Evolutionary conservation across 2,888 invertebrate genomes (phyloP).

Genomic region (Cylindroiulus punctatus): DNA sequence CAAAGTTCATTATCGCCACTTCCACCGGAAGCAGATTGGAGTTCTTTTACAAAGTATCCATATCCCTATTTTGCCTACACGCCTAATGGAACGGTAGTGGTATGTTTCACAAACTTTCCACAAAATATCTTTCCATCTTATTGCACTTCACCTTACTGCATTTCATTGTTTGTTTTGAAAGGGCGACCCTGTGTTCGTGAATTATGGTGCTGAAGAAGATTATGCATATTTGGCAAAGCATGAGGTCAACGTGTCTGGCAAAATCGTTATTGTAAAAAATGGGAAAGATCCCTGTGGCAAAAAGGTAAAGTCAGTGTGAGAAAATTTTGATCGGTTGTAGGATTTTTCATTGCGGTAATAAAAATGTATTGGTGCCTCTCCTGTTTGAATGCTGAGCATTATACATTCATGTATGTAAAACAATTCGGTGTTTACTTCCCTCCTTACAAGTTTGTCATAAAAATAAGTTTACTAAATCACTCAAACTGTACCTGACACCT

Average conservation of each 20-base stretch:
- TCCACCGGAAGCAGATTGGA: neutral
- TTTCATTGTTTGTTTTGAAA: neutral
- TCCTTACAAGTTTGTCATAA: too few species aligned
- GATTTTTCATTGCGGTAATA: neutral
- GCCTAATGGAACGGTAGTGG: constrained; percentile 13
- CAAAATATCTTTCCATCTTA: too few species aligned
- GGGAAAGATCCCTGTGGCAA: neutral
- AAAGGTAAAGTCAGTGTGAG: neutral
- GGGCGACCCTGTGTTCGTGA: neutral
- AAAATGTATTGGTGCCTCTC: too few species aligned
- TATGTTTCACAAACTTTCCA: neutral
- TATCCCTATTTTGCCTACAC: constrained; percentile 40
- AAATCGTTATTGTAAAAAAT: constrained; percentile 9
- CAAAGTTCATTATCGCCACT: neutral
- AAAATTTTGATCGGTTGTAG: too few species aligned
- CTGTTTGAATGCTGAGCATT: too few species aligned
- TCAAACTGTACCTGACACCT: too few species aligned
- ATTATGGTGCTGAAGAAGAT: constrained; percentile 26
- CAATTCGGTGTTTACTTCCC: too few species aligned
- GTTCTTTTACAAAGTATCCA: neutral
- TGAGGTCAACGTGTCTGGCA: neutral
- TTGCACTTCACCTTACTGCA: too few species aligned
- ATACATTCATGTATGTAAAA: too few species aligned
- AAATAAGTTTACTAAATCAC: too few species aligned
- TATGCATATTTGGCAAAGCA: neutral